These are phyloP conservation scores for Ligdia adustata DNA, from an alignment of 2,888 invertebrate species.

Conservation along the genomic window DNA sequence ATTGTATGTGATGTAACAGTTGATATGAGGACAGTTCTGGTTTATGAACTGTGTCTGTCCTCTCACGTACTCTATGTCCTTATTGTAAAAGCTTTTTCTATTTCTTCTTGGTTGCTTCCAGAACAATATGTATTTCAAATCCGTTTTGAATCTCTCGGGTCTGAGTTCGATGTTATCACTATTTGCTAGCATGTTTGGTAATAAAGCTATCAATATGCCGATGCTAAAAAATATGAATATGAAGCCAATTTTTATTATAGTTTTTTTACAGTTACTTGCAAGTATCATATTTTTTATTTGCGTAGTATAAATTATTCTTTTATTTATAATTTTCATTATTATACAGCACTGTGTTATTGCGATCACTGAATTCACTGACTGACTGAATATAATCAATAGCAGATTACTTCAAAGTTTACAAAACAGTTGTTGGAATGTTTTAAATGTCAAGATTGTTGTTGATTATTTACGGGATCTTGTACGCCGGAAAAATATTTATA, in stretches of 20 bases:
- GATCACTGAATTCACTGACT: background rate
- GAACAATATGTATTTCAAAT: conserved; percentile 69
- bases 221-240: conserved; percentile 40
- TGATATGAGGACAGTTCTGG: conserved; percentile 62
- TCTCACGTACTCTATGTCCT: conserved; percentile 37
- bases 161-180: conserved; percentile 16
- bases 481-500: background rate
- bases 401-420: conserved; percentile 10
- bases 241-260: conserved; percentile 42
- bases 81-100: conserved; percentile 32
- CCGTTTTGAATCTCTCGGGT: conserved; percentile 51
- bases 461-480: conserved; percentile 17
- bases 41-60: conserved; percentile 63
- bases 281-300: conserved; percentile 58
- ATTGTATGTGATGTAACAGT: conserved; percentile 69
- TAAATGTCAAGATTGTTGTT: conserved; percentile 15
- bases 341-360: background rate
- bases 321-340: conserved; percentile 32
- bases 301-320: conserved; percentile 40
- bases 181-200: conserved; percentile 46
- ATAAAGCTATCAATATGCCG: conserved; percentile 44
- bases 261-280: conserved; percentile 46
- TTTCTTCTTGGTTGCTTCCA: conserved; percentile 51
- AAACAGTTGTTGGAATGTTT: conserved; percentile 2
- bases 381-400: conserved; percentile 2